phyloP scores from a whole-genome alignment of 1,140 invertebrate species.

The Drosophila sturtevanti region DNA sequence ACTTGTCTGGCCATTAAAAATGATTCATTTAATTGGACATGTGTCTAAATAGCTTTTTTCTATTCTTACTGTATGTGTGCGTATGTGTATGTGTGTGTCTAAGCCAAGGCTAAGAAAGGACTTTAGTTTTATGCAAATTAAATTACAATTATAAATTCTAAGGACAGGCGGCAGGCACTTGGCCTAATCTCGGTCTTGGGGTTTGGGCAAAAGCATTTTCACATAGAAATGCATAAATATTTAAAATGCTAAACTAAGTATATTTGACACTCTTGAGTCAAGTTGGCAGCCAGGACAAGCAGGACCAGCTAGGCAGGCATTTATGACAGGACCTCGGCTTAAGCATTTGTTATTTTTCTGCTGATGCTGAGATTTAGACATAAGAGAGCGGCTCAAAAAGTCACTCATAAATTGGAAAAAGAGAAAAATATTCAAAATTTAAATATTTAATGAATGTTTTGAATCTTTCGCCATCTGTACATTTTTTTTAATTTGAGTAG shows the following conservation, averaged over 20 bases:
- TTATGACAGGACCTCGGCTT: conserved; percentile 2
- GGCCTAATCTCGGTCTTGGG: conserved; percentile 46
- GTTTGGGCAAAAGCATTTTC: conserved; percentile 25
- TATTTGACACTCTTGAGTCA: conserved; percentile 12
- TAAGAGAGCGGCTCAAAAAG: background rate
- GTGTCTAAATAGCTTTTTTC: conserved; percentile 23
- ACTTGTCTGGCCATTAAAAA: conserved; percentile 51
- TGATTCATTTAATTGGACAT: conserved; percentile 63
- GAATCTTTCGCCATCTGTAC: background rate
- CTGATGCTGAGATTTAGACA: conserved; percentile 1
- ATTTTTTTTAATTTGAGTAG: conserved; percentile 7
- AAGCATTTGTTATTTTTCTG: conserved; percentile 8
- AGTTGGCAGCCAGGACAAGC: background rate
- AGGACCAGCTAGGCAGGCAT: background rate
- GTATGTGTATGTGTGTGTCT: background rate
- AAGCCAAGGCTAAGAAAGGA: conserved; percentile 16
- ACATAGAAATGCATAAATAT: conserved; percentile 71
- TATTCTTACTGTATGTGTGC: background rate
- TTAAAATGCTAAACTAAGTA: conserved; percentile 60
- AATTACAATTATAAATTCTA: conserved; percentile 75
- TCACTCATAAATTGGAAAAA: background rate
- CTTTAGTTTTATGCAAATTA: conserved; percentile 73
- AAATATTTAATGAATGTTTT: background rate
- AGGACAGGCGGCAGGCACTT: conserved; percentile 34
- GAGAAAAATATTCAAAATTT: background rate